Base-by-base conservation (phyloP, 1,140 invertebrate species). In the Apis cerana region DNA sequence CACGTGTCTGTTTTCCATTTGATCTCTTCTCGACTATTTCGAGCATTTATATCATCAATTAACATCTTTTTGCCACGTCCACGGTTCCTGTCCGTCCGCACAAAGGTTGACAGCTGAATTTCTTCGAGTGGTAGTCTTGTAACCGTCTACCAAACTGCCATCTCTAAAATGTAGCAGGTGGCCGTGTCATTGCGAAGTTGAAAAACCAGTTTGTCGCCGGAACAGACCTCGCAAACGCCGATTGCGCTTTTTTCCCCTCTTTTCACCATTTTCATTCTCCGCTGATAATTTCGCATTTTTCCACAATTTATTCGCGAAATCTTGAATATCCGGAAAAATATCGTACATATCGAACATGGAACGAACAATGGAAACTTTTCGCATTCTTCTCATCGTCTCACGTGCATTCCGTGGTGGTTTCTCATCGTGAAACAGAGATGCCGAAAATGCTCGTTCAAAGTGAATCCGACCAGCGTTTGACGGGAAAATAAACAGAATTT, bases 81-180 rank as follows among this genome's bases (percentile, higher is more conserved):
- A n/a, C 19, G 43, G 10, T 48, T 21, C 5, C 12, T 48, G 33
- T 48, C 43, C 17, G 33, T 48, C 43, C n/a, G 1, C n/a, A 74
- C 17, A 58, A 48, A 10, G 11, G 43, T 74, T 56, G 54, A 27
- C 67, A 27, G 13, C 12, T 43, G n/a, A 61, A 48, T 59, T 52
- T 21, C 43, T 43, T 71, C 33, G 21, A 61, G 9, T 50, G 48
- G 33, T 71, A 50, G 43, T 23, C 65, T 21, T 71, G 43, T 59
- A 54, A 78, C 56, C 27, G 76, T 70, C 65, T 69, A 78, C 33
- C 76, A 19, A 43, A 9, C 54, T 78, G 67, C 52, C 67, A 78
- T 69, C 54, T 70, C 2, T 43, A 33, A 21, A 69, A 56, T 54
- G 65, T 69, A 78, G 65, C 76, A 78, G 76, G 33, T 78, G 77